These are phyloP conservation scores for Taxidea taxus DNA, from an alignment of 2,113 vertebrate genomes.

Conservation along the genomic window DNA sequence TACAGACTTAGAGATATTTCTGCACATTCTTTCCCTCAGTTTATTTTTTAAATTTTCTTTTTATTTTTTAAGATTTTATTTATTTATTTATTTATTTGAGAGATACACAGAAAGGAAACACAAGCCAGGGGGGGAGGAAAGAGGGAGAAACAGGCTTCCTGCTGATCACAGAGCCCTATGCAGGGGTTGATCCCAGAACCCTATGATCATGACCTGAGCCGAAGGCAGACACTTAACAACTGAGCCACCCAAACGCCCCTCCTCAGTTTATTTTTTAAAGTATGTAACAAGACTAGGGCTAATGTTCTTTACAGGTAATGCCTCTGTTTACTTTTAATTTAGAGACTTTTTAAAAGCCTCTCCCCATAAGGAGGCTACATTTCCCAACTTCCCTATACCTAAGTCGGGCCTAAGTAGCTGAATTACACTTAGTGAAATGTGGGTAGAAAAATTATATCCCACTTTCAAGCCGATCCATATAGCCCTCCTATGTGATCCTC, in stretches of 20 bases:
- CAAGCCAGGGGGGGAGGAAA: too few species aligned
- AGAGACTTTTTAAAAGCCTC: constrained; percentile 21
- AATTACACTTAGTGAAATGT: neutral
- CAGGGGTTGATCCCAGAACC: too few species aligned
- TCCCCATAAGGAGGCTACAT: neutral
- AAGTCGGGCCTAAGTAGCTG: neutral
- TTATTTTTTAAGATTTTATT: too few species aligned
- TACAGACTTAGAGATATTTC: neutral
- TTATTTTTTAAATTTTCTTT: neutral
- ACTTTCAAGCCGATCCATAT: neutral
- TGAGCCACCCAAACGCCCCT: too few species aligned
- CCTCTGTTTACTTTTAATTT: neutral
- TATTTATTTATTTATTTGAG: too few species aligned
- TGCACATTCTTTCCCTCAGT: neutral
- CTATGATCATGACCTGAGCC: too few species aligned
- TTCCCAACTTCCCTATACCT: neutral
- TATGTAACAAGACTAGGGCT: neutral
- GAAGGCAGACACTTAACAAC: too few species aligned
- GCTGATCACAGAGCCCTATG: too few species aligned
- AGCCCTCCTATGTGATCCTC: neutral
- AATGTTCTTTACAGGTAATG: neutral
- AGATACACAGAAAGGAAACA: too few species aligned
- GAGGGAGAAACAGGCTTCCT: too few species aligned
- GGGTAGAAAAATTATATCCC: neutral
- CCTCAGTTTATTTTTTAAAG: neutral